These are phyloP conservation scores for Bradypus variegatus DNA, from an alignment of 2,797 vertebrate genomes.

Conservation along the genomic window DNA sequence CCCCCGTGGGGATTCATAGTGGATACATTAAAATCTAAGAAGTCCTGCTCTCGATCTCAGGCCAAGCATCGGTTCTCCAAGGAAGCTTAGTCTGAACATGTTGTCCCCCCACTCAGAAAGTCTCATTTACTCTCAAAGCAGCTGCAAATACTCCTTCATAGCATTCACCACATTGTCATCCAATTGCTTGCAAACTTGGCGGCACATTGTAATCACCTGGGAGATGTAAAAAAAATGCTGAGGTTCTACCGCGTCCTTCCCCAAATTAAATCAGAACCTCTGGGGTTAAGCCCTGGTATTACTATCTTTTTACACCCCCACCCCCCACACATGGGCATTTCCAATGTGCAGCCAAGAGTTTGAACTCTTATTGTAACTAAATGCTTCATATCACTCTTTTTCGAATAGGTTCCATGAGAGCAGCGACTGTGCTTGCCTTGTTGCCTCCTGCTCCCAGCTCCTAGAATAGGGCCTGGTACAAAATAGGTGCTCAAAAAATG, in stretches of 20 bases:
- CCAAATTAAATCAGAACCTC: neutral
- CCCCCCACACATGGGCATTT: neutral
- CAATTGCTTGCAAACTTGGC: neutral
- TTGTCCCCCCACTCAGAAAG: neutral
- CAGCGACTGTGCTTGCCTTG: neutral
- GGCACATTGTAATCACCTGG: no score
- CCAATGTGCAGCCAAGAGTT: rapidly evolving
- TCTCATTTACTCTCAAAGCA: neutral
- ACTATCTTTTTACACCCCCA: no score
- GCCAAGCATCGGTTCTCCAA: neutral
- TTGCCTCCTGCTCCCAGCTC: neutral
- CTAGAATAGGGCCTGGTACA: neutral
- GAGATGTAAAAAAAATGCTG: neutral
- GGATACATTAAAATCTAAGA: neutral
- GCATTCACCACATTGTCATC: neutral
- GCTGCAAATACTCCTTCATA: neutral
- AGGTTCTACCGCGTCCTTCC: neutral
- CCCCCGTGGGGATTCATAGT: no score
- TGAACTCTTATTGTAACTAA: neutral
- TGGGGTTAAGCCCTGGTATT: neutral
- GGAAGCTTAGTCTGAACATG: neutral
- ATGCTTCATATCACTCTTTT: neutral
- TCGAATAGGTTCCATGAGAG: neutral
- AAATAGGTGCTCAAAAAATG: neutral
- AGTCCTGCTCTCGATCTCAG: neutral